Conservation (phyloP, 2,888 invertebrate genomes). For the Lissonota sp. region DNA sequence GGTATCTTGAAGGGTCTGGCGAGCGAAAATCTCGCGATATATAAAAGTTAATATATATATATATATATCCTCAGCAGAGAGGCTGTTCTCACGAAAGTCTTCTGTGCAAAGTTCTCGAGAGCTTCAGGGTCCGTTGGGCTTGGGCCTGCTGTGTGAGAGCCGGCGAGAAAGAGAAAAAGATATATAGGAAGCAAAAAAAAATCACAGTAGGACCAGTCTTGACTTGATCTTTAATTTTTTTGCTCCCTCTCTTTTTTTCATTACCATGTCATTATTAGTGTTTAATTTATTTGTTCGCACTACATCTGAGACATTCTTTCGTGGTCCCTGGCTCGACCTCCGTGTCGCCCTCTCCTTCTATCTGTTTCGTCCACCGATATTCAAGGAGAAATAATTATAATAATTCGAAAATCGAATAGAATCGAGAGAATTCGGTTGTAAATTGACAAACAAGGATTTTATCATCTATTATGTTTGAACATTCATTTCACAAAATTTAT, state of each 20-base stretch:
- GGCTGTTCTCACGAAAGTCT: slow-evolving; percentile 56
- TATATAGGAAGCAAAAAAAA: slow-evolving; percentile 1
- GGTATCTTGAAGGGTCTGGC: slow-evolving; percentile 40
- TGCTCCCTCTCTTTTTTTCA: slow-evolving; percentile 11
- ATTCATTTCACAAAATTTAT: background rate
- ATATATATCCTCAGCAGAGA: slow-evolving; percentile 29
- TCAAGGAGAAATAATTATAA: background rate
- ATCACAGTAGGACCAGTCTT: slow-evolving; percentile 9
- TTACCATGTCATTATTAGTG: slow-evolving; percentile 27
- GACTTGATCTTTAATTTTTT: slow-evolving; percentile 39
- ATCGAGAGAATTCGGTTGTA: background rate
- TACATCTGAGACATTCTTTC: slow-evolving; percentile 52
- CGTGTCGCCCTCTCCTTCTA: background rate
- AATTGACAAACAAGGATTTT: background rate
- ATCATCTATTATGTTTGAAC: background rate
- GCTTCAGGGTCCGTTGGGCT: slow-evolving; percentile 45
- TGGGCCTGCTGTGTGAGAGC: slow-evolving; percentile 7
- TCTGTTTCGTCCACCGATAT: background rate
- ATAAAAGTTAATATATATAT: background rate
- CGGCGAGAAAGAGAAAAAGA: background rate
- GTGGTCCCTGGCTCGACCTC: slow-evolving; percentile 20
- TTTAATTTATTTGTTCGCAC: slow-evolving; percentile 48
- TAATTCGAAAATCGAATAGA: background rate
- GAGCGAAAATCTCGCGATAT: slow-evolving; percentile 25
- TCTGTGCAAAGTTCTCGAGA: slow-evolving; percentile 3